Conservation (phyloP, 2,113 vertebrate genomes). For the Thunnus thynnus region DNA sequence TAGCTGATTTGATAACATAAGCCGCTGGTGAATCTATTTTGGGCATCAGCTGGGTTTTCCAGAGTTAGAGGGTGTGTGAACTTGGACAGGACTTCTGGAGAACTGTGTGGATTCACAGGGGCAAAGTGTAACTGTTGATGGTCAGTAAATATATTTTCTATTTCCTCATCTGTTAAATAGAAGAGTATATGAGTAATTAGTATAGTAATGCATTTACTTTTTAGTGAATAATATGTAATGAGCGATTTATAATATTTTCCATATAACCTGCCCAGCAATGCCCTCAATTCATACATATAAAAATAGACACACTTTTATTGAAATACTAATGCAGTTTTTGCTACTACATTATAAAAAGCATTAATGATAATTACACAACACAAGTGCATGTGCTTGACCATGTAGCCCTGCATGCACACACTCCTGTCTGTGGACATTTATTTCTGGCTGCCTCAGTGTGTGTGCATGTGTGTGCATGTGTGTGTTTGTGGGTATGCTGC, state of each 20-base stretch:
- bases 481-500: slow-evolving; percentile 32
- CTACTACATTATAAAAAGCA: background rate
- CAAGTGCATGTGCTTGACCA: background rate
- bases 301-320: background rate
- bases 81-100: no score
- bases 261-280: no score
- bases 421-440: slow-evolving; percentile 15
- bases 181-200: background rate
- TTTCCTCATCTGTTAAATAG: background rate
- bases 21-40: no score
- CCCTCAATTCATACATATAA: background rate
- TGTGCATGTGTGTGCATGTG: slow-evolving; percentile 8
- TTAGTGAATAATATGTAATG: background rate
- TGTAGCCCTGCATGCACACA: background rate
- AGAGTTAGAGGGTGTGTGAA: no score
- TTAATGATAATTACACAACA: slow-evolving; percentile 12
- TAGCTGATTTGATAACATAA: no score
- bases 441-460: slow-evolving; percentile 13
- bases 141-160: background rate
- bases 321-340: slow-evolving; percentile 6
- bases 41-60: no score
- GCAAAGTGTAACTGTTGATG: background rate
- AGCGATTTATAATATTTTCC: background rate
- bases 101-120: background rate
- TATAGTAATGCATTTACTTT: background rate